Evolutionary conservation across 2,888 invertebrate genomes (phyloP), one percentile per base, ranked within the genome.

Genomic region (Cataglyphis rosenhaueri): DNA sequence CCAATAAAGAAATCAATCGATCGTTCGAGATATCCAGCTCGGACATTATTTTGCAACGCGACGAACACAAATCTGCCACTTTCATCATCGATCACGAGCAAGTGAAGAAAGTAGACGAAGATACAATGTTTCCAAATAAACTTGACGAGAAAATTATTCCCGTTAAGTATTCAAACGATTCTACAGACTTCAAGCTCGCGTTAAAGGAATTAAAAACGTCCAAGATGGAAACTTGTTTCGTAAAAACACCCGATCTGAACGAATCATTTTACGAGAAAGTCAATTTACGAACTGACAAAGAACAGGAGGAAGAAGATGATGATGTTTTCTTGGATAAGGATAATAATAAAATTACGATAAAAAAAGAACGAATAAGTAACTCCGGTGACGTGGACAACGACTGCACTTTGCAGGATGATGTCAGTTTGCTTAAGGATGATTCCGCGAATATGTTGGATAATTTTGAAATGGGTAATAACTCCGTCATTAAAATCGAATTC

Each of bases 401-500:
- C 15, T 64, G 57, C 66, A 38, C 10, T 21, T 9, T 66, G 61
- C 81, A 74, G n/a, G 66, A 75, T 29, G 81, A 81, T 1, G 35
- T 18, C 4, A 12, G 41, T 12, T 41, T 25, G 76, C 73, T 81
- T 6, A 59, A 81, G 15, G 81, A 79, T 25, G 44, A 57, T n/a
- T 18, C 76, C 0, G 52, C 21, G 5, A 59, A 35, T 35, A 44
- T 82, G n/a, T 61, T 73, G 65, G n/a, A 55, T 38, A 76, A 64
- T 68, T 83, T 81, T 8, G 81, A 66, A 15, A 5, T 71, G 12
- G 21, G 70, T 25, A 85, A 85, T 6, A 84, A 86, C 81, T 90
- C 91, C 8, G 91, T 93, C 18, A 94, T 94, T 59, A 93, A 94
- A 81, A 86, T 94, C 4, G 94, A 94, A 41, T 92, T 94, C 0